Evolutionary conservation across 2,888 invertebrate genomes (phyloP).

Genomic region (Hydrotaea diabolus): DNA sequence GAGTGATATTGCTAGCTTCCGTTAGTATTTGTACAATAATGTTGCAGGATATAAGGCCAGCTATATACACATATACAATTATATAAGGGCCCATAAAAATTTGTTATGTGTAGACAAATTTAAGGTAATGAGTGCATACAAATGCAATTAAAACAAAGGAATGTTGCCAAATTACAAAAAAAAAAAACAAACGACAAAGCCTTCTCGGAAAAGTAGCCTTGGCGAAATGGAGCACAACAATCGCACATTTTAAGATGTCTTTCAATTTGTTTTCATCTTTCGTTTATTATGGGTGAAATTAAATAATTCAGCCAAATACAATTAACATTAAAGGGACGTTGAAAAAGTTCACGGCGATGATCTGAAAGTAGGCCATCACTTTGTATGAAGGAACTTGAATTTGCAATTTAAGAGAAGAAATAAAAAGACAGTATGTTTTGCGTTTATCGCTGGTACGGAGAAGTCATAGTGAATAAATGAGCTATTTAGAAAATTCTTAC

Average conservation of each 20-base stretch:
- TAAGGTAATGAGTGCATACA: constrained; percentile 77
- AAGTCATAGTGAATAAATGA: too few relatives aligned
- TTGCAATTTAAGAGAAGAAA: neutral
- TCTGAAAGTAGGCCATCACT: neutral
- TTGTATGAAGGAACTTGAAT: neutral
- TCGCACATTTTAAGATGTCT: neutral
- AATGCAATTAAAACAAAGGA: constrained; percentile 75
- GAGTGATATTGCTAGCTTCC: neutral
- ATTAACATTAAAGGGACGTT: constrained; percentile 28
- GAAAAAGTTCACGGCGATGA: too few relatives aligned
- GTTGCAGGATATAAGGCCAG: neutral
- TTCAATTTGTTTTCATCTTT: constrained; percentile 21
- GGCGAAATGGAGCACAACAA: neutral
- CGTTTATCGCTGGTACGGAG: too few relatives aligned
- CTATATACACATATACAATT: neutral
- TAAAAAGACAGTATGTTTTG: neutral
- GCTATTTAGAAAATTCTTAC: too few relatives aligned
- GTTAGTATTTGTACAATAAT: too few relatives aligned
- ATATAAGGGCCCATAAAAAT: constrained; percentile 27
- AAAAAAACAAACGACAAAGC: constrained; percentile 62
- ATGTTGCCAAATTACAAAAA: constrained; percentile 76
- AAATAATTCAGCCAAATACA: constrained; percentile 49
- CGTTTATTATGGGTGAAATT: constrained; percentile 38
- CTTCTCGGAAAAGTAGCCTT: constrained; percentile 40
- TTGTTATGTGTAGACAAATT: constrained; percentile 67